A percentile compares a stretch with the other conserved stretches of the same genome.
Conservation (phyloP, 1,140 invertebrate species). For the Pseudomyrmex flavicornis region DNA sequence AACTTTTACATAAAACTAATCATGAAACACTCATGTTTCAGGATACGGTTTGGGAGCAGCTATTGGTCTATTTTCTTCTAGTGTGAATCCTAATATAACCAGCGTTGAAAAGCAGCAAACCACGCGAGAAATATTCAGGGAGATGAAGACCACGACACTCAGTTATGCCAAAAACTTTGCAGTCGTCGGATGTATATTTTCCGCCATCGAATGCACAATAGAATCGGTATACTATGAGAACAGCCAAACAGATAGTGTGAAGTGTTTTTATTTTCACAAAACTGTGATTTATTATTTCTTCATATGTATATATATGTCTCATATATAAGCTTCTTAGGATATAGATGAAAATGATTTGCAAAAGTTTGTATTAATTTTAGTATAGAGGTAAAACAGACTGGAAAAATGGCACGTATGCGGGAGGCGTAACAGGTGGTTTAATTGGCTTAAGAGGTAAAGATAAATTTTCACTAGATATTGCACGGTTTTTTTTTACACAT, state of each 20-base stretch:
- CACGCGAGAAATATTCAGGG: constrained; percentile 92
- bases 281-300: constrained; percentile 1
- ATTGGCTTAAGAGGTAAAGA: constrained; percentile 95
- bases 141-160: constrained; percentile 96
- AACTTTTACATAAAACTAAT: not conserved
- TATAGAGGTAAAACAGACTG: constrained; percentile 97
- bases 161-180: constrained; percentile 99
- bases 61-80: constrained; percentile 97
- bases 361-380: constrained; percentile 84
- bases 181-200: constrained; percentile 96
- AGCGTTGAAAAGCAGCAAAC: constrained; percentile 93
- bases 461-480: constrained; percentile 7
- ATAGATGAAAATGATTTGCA: constrained; percentile 21
- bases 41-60: constrained; percentile 97
- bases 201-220: constrained; percentile 96
- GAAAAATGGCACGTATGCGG: constrained; percentile 98
- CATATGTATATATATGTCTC: constrained; percentile 8
- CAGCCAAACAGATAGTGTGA: no score
- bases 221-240: constrained; percentile 88
- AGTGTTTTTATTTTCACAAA: constrained; percentile 8
- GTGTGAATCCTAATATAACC: constrained; percentile 95
- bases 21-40: constrained; percentile 79
- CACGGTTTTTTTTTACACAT: not conserved
- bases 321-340: constrained; percentile 10
- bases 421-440: constrained; percentile 96